These are phyloP conservation scores for Trichomycterus rosablanca DNA, from an alignment of 2,113 vertebrate species.

Conservation along the genomic window DNA sequence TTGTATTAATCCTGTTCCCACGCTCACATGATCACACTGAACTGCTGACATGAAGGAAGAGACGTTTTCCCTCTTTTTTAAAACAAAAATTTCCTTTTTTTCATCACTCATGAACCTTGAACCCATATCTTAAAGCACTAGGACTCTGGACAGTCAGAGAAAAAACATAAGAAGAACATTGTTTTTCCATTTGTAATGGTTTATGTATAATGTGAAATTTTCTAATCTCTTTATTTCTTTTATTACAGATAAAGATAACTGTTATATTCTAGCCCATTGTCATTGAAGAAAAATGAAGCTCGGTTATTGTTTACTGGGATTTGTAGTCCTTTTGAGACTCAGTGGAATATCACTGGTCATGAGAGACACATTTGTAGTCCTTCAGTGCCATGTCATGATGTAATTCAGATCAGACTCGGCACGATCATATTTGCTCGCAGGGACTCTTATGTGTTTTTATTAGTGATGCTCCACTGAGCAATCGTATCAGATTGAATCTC, in stretches of 20 bases:
- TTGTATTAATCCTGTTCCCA: slow-evolving; percentile 71
- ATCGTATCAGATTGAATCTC: slow-evolving; percentile 56
- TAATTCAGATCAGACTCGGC: no score
- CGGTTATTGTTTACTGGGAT: slow-evolving; percentile 71
- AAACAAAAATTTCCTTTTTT: slow-evolving; percentile 25
- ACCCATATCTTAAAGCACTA: slow-evolving; percentile 90
- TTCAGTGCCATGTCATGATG: no score
- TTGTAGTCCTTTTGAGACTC: slow-evolving; percentile 47
- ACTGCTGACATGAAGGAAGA: slow-evolving; percentile 62
- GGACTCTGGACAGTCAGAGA: slow-evolving; percentile 80
- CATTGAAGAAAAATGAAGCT: slow-evolving; percentile 79
- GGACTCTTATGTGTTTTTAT: slow-evolving; percentile 7
- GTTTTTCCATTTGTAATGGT: slow-evolving; percentile 71
- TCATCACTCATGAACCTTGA: slow-evolving; percentile 61
- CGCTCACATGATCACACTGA: slow-evolving; percentile 68
- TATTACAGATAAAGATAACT: slow-evolving; percentile 56
- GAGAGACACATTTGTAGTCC: no score
- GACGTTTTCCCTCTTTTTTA: slow-evolving; percentile 63
- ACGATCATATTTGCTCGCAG: no score
- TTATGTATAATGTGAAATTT: slow-evolving; percentile 83
- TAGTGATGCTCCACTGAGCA: no score
- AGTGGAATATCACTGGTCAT: no score
- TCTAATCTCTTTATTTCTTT: slow-evolving; percentile 52
- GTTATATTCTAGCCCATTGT: slow-evolving; percentile 74
- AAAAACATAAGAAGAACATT: slow-evolving; percentile 68